Percentiles rank a stretch among this genome's conserved stretches.
Evolutionary conservation across 2,113 vertebrate genomes (phyloP).

Genomic region (Oophaga pumilio): DNA sequence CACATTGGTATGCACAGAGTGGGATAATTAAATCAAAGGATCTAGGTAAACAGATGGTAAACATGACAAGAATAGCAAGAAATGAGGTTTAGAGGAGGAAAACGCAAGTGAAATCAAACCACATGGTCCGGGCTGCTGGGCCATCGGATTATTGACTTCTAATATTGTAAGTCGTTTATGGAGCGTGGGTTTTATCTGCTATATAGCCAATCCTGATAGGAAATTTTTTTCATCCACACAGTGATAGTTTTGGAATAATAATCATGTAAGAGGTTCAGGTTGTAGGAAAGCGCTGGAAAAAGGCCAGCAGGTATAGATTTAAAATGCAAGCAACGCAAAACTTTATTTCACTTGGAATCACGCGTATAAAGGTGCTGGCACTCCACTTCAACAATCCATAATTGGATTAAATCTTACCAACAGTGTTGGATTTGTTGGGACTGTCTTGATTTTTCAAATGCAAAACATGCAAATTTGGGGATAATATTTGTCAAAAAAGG

Average conservation of each 20-base stretch:
- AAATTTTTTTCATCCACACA: background rate
- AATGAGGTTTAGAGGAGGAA: background rate
- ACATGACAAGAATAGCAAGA: slow-evolving; percentile 33
- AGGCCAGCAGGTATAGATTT: too few species aligned
- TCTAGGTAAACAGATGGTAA: slow-evolving; percentile 55
- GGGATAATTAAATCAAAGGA: slow-evolving; percentile 44
- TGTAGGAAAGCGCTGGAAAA: too few species aligned
- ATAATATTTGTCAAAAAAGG: too few species aligned
- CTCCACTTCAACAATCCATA: too few species aligned
- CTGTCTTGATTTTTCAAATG: too few species aligned
- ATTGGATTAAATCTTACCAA: too few species aligned
- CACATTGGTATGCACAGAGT: slow-evolving; percentile 42
- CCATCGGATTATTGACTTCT: slow-evolving; percentile 1
- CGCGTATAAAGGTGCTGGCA: too few species aligned
- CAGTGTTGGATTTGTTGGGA: too few species aligned
- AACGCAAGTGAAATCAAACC: background rate
- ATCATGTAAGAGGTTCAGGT: background rate
- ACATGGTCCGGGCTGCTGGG: background rate
- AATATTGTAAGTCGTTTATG: background rate
- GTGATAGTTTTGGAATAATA: background rate
- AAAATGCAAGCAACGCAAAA: too few species aligned
- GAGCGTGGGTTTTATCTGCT: background rate
- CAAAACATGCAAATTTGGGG: too few species aligned
- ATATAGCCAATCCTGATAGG: background rate
- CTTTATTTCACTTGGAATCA: too few species aligned